Conservation (phyloP, 2,113 vertebrate species). For the Chrysemys picta region DNA sequence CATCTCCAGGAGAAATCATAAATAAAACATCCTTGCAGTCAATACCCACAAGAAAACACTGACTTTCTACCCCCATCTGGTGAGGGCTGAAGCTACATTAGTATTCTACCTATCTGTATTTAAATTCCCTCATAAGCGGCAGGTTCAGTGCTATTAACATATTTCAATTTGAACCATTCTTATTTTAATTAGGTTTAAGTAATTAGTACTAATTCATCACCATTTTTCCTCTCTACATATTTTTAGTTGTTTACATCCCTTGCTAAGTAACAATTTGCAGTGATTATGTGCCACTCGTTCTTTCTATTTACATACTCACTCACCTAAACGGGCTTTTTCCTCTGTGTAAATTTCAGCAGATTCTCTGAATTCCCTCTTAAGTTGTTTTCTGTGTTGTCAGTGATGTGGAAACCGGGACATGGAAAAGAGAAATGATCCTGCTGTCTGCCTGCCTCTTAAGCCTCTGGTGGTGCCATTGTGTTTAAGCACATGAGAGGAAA, state of each 20-base stretch:
- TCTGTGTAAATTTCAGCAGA: conserved; percentile 66
- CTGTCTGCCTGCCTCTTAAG: conserved; percentile 48
- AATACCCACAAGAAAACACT: conserved; percentile 5
- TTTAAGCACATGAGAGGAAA: conserved; percentile 66
- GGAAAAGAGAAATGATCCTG: conserved; percentile 55
- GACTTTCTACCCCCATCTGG: neutral
- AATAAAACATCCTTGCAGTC: conserved; percentile 38
- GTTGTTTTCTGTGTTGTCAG: conserved; percentile 64
- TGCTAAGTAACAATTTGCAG: conserved; percentile 83
- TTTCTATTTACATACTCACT: conserved; percentile 75
- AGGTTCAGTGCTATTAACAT: conserved; percentile 79
- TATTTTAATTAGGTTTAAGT: conserved; percentile 87
- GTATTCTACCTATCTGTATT: conserved; percentile 57
- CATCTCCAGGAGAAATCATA: neutral
- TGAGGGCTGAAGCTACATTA: conserved; percentile 31
- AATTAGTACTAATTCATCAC: conserved; percentile 84
- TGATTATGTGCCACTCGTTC: conserved; percentile 81
- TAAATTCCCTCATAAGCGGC: conserved; percentile 69
- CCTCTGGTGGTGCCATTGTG: conserved; percentile 45
- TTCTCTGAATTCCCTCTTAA: conserved; percentile 72
- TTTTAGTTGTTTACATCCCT: conserved; percentile 85
- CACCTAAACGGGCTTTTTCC: conserved; percentile 35
- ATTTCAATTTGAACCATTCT: conserved; percentile 80
- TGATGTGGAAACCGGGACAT: conserved; percentile 61
- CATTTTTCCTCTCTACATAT: conserved; percentile 75